phyloP scores from a whole-genome alignment of 2,797 vertebrate genomes.

The Sebastes melanostomus region DNA sequence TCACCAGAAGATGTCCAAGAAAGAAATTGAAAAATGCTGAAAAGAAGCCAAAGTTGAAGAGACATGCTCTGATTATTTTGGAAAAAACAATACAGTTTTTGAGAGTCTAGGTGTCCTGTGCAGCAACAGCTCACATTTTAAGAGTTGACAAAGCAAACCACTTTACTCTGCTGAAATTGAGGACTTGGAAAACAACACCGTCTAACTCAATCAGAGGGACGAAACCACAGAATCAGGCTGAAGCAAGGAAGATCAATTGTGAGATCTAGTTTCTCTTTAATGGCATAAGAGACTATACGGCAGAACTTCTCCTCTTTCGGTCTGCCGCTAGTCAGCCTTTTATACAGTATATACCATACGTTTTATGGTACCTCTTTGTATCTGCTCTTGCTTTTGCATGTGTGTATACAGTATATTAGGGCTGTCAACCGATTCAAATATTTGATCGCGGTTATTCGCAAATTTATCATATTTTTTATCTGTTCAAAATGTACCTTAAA shows the following conservation, averaged over 20 bases:
- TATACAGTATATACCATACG: neutral
- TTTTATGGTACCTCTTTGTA: neutral
- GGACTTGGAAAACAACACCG: conserved; percentile 1
- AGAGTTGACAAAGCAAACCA: neutral
- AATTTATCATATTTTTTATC: too few species aligned
- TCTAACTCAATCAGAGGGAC: conserved; percentile 4
- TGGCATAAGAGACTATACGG: neutral
- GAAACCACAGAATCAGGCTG: neutral
- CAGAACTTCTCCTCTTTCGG: too few species aligned
- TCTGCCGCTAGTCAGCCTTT: too few species aligned
- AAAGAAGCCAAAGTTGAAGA: conserved; percentile 3
- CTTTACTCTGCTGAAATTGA: conserved; percentile 9
- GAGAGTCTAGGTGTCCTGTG: neutral
- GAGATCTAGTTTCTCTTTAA: neutral
- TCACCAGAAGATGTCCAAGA: conserved; percentile 1
- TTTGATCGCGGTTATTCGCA: too few species aligned
- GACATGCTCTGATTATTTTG: neutral
- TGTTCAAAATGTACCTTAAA: too few species aligned
- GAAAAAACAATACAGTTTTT: neutral
- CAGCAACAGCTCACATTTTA: conserved; percentile 25
- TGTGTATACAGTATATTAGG: neutral
- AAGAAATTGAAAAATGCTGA: conserved; percentile 6
- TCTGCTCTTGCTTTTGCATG: neutral
- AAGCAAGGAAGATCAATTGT: neutral
- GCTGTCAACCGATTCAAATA: too few species aligned